phyloP scores from a whole-genome alignment of 2,797 vertebrate species.

The Crenichthys baileyi region DNA sequence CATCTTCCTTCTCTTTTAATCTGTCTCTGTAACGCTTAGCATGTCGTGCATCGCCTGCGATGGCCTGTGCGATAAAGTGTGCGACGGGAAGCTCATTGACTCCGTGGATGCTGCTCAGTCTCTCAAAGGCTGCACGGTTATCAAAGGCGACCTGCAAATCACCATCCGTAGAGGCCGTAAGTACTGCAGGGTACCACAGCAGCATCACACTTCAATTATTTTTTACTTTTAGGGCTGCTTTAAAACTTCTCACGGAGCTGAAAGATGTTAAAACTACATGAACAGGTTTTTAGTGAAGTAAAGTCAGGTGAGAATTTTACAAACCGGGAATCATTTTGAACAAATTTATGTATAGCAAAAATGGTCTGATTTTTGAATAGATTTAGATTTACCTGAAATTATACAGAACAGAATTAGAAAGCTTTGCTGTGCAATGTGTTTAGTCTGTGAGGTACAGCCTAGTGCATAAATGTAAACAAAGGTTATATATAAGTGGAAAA shows the following conservation, averaged over 20 bases:
- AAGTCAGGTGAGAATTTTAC: background rate
- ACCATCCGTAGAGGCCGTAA: conserved; percentile 98
- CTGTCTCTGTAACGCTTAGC: conserved; percentile 73
- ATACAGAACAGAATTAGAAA: background rate
- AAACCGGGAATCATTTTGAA: background rate
- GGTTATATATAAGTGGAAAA: background rate
- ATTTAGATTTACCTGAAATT: background rate
- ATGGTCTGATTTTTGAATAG: background rate
- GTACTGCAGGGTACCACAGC: conserved; percentile 66
- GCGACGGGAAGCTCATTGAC: conserved; percentile 91
- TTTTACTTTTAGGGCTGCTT: conserved; percentile 5
- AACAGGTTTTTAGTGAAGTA: background rate
- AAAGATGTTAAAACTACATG: background rate
- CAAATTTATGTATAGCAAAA: background rate
- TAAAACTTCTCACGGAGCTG: conserved; percentile 6
- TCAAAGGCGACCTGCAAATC: conserved; percentile 95
- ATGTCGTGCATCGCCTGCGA: conserved; percentile 95
- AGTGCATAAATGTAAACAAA: background rate
- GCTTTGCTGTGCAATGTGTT: background rate
- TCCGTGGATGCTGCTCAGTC: conserved; percentile 94
- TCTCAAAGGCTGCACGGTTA: conserved; percentile 95
- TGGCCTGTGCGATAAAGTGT: conserved; percentile 95
- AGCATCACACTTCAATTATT: background rate
- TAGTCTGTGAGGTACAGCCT: background rate
- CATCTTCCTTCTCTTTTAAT: background rate